Percentiles rank a stretch among this genome's conserved stretches.
phyloP scores from a whole-genome alignment of 2,113 vertebrate species.

The Tamias sibiricus region DNA sequence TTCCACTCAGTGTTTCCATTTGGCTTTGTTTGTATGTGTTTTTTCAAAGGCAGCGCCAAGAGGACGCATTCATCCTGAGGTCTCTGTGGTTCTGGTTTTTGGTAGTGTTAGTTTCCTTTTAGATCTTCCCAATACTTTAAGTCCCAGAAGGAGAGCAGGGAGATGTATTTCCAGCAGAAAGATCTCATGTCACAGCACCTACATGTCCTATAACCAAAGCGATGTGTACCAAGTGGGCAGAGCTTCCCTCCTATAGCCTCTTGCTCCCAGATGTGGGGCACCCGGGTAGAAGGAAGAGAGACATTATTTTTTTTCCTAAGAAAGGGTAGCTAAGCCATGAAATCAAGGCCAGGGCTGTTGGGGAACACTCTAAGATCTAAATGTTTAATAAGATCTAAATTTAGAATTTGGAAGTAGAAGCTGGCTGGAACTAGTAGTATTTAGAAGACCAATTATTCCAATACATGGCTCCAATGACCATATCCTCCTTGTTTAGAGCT shows the following conservation, averaged over 20 bases:
- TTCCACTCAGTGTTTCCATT: neutral
- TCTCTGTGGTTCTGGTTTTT: neutral
- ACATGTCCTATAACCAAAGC: too few species aligned
- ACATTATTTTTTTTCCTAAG: neutral
- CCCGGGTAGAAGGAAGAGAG: neutral
- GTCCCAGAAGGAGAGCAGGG: neutral
- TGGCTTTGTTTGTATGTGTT: slow-evolving; percentile 43
- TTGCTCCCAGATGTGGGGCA: neutral
- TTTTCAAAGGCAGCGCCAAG: neutral
- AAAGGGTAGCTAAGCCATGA: neutral
- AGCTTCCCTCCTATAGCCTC: neutral
- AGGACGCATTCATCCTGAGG: neutral
- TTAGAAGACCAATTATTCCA: neutral
- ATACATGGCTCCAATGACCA: neutral
- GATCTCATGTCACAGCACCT: neutral
- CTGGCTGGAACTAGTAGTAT: neutral
- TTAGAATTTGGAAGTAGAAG: neutral
- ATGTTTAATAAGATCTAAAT: neutral
- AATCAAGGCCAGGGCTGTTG: neutral
- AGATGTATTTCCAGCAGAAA: neutral
- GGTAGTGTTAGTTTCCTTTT: neutral
- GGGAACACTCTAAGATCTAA: neutral
- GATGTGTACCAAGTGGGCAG: neutral
- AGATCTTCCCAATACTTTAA: neutral
- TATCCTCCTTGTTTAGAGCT: too few species aligned